Base-by-base conservation (phyloP, 2,797 vertebrate species). In the Sebastes nivosus region DNA sequence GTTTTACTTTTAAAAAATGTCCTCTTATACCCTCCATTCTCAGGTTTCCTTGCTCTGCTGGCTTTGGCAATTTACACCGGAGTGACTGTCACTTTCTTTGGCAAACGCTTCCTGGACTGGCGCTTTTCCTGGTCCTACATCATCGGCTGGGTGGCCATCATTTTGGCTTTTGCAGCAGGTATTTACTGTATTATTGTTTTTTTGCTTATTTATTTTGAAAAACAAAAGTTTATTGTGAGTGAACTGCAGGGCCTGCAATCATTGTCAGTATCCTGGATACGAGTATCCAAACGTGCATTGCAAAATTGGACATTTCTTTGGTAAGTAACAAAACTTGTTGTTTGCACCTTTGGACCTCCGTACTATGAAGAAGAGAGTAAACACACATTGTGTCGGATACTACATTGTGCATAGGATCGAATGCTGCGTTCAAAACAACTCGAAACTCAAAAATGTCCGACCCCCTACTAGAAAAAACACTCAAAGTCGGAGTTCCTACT, bases 111-210 rank as follows among this genome's bases (percentile, higher is more conserved):
- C 58, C 2, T 93, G 4, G 92, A 96, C 84, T 97, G 97, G 97
- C 93, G 94, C 34, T 97, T 97, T 76, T 97, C 97, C 36, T 97
- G 97, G 97, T 97, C 97, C 59, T 97, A 97, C 91, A 96, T 97
- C 75, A 89, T 97, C 18, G 97, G 95, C 73, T 97, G 97, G 97
- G 92, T 97, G 11, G 96, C 95, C 3, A 89, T 96, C 38, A 80
- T 97, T 64, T 90, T 97, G 80, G 93, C 93, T 9, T 90, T 96
- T 77, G 93, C 92, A 0, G 96, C 97, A 93, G 97, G 97, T 97
- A 94, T 87, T 64, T 50, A 58, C 8, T 60, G 12, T 25, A 3
- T 76, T 75, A 10, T 13, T 61, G 14, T 24, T n/a, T 16, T 16
- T 20, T 14, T 38, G 4, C n/a, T 6, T 32, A 20, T 36, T 50